Base-by-base conservation (phyloP, 2,113 vertebrate species). In the Halcyon senegalensis region DNA sequence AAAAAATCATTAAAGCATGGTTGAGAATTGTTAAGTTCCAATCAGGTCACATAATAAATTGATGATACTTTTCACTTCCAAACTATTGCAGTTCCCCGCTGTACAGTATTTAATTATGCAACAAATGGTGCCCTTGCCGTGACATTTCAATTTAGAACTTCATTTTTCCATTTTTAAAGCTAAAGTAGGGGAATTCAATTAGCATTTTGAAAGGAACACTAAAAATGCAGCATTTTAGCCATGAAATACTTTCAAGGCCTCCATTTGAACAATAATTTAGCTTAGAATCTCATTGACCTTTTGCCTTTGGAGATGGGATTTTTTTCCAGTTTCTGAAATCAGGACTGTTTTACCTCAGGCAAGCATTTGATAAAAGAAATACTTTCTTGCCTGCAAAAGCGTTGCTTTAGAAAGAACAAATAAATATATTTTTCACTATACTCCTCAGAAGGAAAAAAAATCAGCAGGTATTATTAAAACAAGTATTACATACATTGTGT, bases 1-100 rank as follows among this genome's bases (percentile, higher is more conserved):
- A 98, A 94, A 92, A 97, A 98, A 96, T 97, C 98, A 98, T 98
- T 99, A 98, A 98, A 98, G 98, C 82, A 78, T 97, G 97, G 89
- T 96, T 97, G 98, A 97, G 96, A 97, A 98, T 96, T 91, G 94
- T 97, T 97, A 97, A 97, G 97, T 97, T 97, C 94, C 91, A 95
- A 96, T 97, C 96, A 94, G 94, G 97, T 98, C 98, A 98, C 92
- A 50, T 97, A 96, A 95, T 97, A 97, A 98, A 98, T 98, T 90
- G 96, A 95, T 96, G 94, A 70, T 83, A 90, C 96, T 95, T 76
- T 95, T 82, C 30, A 64, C 88, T 96, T 76, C 97, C 96, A 97
- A 97, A 93, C 96, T 96, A 84, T 94, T 94, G 93, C 96, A 95
- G 77, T 96, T 98, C 96, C 96, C 94, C 5, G 4, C 93, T 96